These are phyloP conservation scores for Acrobasis consociella DNA, from an alignment of 2,888 invertebrate genomes.

Conservation along the genomic window DNA sequence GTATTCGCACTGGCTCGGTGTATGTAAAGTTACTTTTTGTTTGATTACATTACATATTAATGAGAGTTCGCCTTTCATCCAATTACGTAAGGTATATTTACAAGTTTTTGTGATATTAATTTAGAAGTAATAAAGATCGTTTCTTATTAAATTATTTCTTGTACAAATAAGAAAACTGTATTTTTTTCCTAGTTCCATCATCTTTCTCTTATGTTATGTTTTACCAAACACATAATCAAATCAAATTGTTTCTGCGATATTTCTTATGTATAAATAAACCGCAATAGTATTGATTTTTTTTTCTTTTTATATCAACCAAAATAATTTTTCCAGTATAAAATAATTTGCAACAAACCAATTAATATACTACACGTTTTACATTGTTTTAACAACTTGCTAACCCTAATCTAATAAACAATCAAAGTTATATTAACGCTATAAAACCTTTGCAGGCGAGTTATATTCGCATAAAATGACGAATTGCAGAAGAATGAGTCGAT, in stretches of 20 bases:
- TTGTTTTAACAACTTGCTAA: conserved; percentile 27
- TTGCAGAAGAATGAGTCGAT: neutral
- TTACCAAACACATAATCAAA: too few relatives aligned
- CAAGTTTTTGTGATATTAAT: neutral
- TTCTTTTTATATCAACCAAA: neutral
- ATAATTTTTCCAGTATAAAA: neutral
- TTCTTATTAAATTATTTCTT: too few relatives aligned
- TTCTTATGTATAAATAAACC: too few relatives aligned
- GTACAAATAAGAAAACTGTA: too few relatives aligned
- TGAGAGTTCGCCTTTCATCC: neutral
- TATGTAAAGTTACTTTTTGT: conserved; percentile 17
- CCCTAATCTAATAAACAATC: conserved; percentile 28
- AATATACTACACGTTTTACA: conserved; percentile 12
- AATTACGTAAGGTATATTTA: neutral
- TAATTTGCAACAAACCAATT: conserved; percentile 15
- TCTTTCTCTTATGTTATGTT: too few relatives aligned
- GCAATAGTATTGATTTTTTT: too few relatives aligned
- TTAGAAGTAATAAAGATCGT: too few relatives aligned
- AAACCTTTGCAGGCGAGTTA: conserved; percentile 32
- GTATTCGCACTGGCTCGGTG: neutral
- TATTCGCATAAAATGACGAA: neutral
- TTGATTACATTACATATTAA: conserved; percentile 12
- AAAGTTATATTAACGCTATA: conserved; percentile 31
- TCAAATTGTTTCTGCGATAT: too few relatives aligned
- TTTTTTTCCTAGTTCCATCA: too few relatives aligned